phyloP scores from a whole-genome alignment of 2,888 invertebrate species.

The Drosophila subquinaria region DNA sequence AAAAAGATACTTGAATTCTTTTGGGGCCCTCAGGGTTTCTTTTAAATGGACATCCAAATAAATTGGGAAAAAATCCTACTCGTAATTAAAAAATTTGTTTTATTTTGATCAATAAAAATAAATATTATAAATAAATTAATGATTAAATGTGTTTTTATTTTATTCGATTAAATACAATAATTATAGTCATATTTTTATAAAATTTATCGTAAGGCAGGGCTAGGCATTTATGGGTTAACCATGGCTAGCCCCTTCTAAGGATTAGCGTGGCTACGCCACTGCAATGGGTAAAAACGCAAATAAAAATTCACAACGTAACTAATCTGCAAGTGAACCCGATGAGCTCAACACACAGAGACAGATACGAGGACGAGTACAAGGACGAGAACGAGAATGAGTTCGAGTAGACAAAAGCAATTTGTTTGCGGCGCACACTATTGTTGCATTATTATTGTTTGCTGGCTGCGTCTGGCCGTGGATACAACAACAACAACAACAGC shows the following conservation, averaged over 20 bases:
- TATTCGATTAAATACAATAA: too few relatives aligned
- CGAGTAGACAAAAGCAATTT: constrained; percentile 69
- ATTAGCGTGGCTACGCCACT: constrained; percentile 37
- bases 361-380: neutral
- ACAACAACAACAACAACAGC: constrained; percentile 6
- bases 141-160: too few relatives aligned
- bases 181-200: too few relatives aligned
- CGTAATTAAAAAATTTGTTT: too few relatives aligned
- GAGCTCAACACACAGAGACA: constrained; percentile 44
- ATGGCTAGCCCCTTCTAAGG: constrained; percentile 4
- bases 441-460: constrained; percentile 81
- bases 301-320: constrained; percentile 72
- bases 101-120: too few relatives aligned
- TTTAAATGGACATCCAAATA: too few relatives aligned
- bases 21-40: too few relatives aligned
- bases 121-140: too few relatives aligned
- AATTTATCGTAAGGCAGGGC: too few relatives aligned
- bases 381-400: too few relatives aligned
- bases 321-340: constrained; percentile 74
- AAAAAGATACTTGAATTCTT: too few relatives aligned
- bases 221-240: neutral
- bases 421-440: constrained; percentile 77
- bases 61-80: too few relatives aligned
- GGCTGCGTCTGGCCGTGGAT: constrained; percentile 62
- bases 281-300: constrained; percentile 52